Conservation (phyloP, 2,888 invertebrate species). For the Drosophila paranaensis region DNA sequence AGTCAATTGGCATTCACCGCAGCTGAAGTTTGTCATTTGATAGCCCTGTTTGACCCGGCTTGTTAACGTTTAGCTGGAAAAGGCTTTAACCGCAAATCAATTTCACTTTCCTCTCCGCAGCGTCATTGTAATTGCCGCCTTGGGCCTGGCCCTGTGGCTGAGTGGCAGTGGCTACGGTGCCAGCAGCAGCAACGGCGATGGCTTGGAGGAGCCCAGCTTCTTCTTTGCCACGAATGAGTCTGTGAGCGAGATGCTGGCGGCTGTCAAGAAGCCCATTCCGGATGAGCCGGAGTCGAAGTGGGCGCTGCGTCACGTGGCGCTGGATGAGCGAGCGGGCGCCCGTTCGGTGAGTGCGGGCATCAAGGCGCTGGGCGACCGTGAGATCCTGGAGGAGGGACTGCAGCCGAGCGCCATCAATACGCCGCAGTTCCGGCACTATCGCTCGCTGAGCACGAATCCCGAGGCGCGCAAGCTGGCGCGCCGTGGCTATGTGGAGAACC, state of each 20-base stretch:
- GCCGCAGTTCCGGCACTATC: slow-evolving; percentile 90
- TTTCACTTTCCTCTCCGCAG: slow-evolving; percentile 61
- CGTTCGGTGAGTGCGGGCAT: slow-evolving; percentile 87
- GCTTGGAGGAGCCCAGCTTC: slow-evolving; percentile 45
- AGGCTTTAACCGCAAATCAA: slow-evolving; percentile 38
- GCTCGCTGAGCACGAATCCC: slow-evolving; percentile 88
- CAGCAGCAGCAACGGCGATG: slow-evolving; percentile 1
- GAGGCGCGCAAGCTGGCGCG: slow-evolving; percentile 88
- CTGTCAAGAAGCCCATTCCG: slow-evolving; percentile 61
- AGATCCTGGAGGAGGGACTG: slow-evolving; percentile 86
- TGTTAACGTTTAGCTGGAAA: slow-evolving; percentile 30
- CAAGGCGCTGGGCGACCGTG: slow-evolving; percentile 86
- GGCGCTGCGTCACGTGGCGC: slow-evolving; percentile 56
- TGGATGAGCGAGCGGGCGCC: slow-evolving; percentile 62
- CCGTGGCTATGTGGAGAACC: slow-evolving; percentile 89
- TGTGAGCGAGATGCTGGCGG: slow-evolving; percentile 35
- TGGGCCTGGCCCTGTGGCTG: slow-evolving; percentile 66
- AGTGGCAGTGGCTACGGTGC: slow-evolving; percentile 55
- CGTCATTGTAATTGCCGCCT: slow-evolving; percentile 72
- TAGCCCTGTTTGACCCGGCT: slow-evolving; percentile 18
- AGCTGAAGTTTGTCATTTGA: slow-evolving; percentile 20
- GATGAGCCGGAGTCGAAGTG: slow-evolving; percentile 74
- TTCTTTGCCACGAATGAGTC: slow-evolving; percentile 57
- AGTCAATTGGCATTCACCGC: background rate
- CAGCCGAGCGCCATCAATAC: slow-evolving; percentile 86